These are phyloP conservation scores for Ancistrus triradiatus DNA, from an alignment of 2,113 vertebrate species.

Conservation along the genomic window DNA sequence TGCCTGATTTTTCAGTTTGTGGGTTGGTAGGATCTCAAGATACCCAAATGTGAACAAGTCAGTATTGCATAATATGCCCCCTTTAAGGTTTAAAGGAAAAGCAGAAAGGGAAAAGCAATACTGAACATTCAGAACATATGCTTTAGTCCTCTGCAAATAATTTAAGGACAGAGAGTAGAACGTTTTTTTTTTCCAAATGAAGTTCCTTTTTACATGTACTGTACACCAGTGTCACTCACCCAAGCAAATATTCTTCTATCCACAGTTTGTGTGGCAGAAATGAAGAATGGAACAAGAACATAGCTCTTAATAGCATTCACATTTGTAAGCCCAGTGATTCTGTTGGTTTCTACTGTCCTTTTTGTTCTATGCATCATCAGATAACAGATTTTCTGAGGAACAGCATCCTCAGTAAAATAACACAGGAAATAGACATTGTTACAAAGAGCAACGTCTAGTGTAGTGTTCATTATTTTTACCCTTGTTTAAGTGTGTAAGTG, in stretches of 20 bases:
- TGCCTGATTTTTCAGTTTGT: too few relatives aligned
- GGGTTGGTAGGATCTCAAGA: too few relatives aligned
- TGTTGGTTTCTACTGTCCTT: background rate
- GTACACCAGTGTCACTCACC: conserved; percentile 17
- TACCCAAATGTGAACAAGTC: too few relatives aligned
- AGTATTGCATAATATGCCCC: too few relatives aligned
- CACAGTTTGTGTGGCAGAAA: background rate
- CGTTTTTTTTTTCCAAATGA: conserved; percentile 22
- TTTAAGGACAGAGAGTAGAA: conserved; percentile 4
- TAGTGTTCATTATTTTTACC: conserved; percentile 32
- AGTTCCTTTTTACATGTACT: conserved; percentile 23
- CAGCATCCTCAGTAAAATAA: background rate
- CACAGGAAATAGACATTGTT: background rate
- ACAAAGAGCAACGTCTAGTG: background rate
- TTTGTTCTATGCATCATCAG: background rate
- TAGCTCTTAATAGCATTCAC: background rate
- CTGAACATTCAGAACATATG: conserved; percentile 73
- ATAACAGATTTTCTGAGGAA: conserved; percentile 7
- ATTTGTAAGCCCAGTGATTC: background rate
- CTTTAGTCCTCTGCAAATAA: conserved; percentile 56
- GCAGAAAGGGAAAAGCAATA: conserved; percentile 59
- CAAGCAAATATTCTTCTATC: conserved; percentile 1
- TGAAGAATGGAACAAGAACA: background rate
- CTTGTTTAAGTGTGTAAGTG: too few relatives aligned
- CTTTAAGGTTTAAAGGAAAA: conserved; percentile 52